phyloP scores from a whole-genome alignment of 2,888 invertebrate genomes.

The Lutraria lutraria region DNA sequence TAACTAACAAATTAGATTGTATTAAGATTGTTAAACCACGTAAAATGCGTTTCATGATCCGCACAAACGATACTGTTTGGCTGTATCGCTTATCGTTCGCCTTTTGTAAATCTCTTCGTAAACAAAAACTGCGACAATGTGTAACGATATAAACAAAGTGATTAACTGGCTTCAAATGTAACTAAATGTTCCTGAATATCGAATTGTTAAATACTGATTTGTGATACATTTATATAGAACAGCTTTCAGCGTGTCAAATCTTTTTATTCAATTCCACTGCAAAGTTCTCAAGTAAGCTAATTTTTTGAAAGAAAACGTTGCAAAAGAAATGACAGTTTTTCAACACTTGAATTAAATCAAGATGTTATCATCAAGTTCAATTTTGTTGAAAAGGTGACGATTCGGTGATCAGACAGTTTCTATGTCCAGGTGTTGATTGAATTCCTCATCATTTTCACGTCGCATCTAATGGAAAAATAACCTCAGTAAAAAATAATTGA shows the following conservation, averaged over 20 bases:
- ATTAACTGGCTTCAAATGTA: background rate
- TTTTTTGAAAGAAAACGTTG: slow-evolving; percentile 13
- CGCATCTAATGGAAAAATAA: background rate
- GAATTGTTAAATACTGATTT: slow-evolving; percentile 30
- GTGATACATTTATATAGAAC: slow-evolving; percentile 7
- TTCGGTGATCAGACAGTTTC: slow-evolving; percentile 45
- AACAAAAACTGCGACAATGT: background rate
- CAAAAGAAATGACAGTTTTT: slow-evolving; percentile 41
- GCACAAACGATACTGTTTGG: slow-evolving; percentile 41
- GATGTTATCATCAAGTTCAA: slow-evolving; percentile 47
- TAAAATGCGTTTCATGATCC: slow-evolving; percentile 31
- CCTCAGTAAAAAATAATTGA: slow-evolving; percentile 7
- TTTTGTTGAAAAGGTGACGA: slow-evolving; percentile 45
- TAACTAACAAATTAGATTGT: slow-evolving; percentile 45
- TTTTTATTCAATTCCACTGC: slow-evolving; percentile 41
- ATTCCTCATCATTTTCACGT: slow-evolving; percentile 36
- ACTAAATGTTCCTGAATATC: background rate
- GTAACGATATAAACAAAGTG: background rate
- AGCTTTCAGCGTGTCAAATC: slow-evolving; percentile 32
- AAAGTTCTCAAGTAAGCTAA: slow-evolving; percentile 17
- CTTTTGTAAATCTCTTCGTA: background rate
- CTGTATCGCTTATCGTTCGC: slow-evolving; percentile 41
- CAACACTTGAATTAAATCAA: slow-evolving; percentile 49
- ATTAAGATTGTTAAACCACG: slow-evolving; percentile 27
- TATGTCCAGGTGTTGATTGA: slow-evolving; percentile 48